Evolutionary conservation across 2,888 invertebrate species (phyloP).

Genomic region (Drosophila neoperkinsi): DNA sequence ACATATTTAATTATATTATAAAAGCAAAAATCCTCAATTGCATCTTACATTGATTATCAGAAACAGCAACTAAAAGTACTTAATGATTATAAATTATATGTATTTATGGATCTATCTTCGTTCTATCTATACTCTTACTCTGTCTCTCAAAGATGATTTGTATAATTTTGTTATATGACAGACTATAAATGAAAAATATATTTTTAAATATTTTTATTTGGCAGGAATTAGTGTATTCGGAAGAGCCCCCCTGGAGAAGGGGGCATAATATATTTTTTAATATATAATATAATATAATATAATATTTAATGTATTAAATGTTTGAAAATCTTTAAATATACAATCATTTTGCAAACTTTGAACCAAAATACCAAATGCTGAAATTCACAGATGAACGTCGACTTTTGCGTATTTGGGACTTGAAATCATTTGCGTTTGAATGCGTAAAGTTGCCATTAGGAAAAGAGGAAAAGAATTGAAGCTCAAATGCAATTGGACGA

Average conservation of each 20-base stretch:
- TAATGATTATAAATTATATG: not conserved
- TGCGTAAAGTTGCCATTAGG: constrained; percentile 39
- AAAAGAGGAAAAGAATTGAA: constrained; percentile 36
- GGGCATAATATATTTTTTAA: not conserved
- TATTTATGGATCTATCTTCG: not conserved
- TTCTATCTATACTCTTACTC: not conserved
- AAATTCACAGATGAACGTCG: constrained; percentile 5
- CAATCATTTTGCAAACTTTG: no score
- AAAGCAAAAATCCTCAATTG: not conserved
- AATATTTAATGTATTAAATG: not conserved
- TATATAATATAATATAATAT: not conserved
- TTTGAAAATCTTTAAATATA: not conserved
- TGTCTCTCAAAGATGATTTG: not conserved
- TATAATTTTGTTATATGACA: not conserved
- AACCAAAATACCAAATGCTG: not conserved
- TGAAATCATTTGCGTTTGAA: constrained; percentile 63
- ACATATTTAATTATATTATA: not conserved
- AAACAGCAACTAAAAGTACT: not conserved
- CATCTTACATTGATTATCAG: not conserved
- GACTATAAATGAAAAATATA: not conserved
- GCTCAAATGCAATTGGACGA: constrained; percentile 60
- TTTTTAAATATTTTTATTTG: not conserved
- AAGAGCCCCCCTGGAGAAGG: not conserved
- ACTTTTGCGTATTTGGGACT: constrained; percentile 21
- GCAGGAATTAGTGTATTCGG: accelerated